phyloP scores from a whole-genome alignment of 64 coral and sea anemone genomes.

The Montipora foliosa region DNA sequence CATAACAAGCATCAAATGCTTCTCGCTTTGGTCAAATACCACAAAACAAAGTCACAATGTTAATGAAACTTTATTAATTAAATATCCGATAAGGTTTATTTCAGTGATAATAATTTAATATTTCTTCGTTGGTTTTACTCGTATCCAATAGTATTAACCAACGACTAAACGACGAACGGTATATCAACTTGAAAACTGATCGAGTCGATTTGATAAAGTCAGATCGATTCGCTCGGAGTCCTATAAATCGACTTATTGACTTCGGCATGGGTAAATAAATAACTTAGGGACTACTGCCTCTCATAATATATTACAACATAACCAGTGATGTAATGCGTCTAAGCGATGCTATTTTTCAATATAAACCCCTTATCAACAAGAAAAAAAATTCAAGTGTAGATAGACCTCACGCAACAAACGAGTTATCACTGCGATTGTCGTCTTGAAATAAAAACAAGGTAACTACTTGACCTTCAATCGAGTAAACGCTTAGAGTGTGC shows the following conservation, averaged over 20 bases:
- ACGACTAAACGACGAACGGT: constrained; percentile 51
- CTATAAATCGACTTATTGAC: constrained; percentile 32
- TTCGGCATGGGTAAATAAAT: constrained; percentile 38
- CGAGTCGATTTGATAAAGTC: background rate
- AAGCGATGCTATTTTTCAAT: background rate
- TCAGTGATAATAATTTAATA: constrained; percentile 58
- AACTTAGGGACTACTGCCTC: constrained; percentile 44
- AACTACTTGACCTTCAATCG: background rate
- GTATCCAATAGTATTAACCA: constrained; percentile 4
- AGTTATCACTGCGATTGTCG: background rate
- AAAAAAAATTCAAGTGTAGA: background rate
- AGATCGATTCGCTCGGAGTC: constrained; percentile 3
- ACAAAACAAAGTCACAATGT: background rate
- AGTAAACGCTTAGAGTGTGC: background rate
- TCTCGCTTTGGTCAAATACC: background rate
- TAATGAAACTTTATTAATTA: constrained; percentile 50
- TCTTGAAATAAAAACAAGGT: background rate
- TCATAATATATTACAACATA: constrained; percentile 28
- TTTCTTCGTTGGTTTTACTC: constrained; percentile 19
- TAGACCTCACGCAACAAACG: background rate
- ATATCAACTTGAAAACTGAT: background rate
- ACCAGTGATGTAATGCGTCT: too few relatives aligned
- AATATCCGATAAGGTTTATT: constrained; percentile 39
- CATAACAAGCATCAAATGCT: too few relatives aligned
- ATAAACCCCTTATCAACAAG: background rate